Percentiles rank a stretch among this genome's conserved stretches.
Evolutionary conservation across 2,888 invertebrate genomes (phyloP).

Genomic region (Hofmannophila pseudospretella): DNA sequence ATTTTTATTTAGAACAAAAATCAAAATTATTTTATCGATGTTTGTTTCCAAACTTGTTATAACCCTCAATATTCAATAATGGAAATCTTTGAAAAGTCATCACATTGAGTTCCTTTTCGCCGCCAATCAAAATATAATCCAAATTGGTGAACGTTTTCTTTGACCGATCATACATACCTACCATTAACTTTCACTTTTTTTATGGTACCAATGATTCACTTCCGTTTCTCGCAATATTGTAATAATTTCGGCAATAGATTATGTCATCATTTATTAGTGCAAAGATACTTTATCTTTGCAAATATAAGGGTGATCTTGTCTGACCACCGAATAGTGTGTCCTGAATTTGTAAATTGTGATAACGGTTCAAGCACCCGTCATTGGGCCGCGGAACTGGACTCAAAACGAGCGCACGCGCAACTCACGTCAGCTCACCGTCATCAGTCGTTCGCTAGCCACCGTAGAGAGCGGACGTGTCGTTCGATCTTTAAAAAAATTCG

Average conservation of each 20-base stretch:
- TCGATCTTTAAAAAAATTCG: conserved; percentile 22
- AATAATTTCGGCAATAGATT: not conserved
- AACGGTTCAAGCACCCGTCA: conserved; percentile 31
- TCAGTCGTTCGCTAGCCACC: conserved; percentile 32
- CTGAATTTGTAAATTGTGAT: conserved; percentile 26
- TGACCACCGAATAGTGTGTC: conserved; percentile 7
- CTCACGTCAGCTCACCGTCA: conserved; percentile 16
- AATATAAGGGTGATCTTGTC: not conserved
- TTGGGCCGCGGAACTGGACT: conserved; percentile 1
- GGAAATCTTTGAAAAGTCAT: no score
- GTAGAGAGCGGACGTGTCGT: conserved; percentile 27
- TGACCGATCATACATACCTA: no score
- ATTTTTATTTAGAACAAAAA: no score
- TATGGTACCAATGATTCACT: not conserved
- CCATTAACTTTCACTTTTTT: not conserved
- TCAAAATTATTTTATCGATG: no score
- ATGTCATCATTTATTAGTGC: not conserved
- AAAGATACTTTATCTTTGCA: not conserved
- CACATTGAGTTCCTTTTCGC: no score
- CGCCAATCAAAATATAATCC: no score
- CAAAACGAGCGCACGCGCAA: conserved; percentile 4
- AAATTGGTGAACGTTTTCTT: no score
- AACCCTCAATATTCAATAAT: no score
- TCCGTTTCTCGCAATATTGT: not conserved
- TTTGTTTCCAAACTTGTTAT: no score